These are phyloP conservation scores for Melanerpes formicivorus DNA, from an alignment of 2,113 vertebrate genomes.

Conservation along the genomic window DNA sequence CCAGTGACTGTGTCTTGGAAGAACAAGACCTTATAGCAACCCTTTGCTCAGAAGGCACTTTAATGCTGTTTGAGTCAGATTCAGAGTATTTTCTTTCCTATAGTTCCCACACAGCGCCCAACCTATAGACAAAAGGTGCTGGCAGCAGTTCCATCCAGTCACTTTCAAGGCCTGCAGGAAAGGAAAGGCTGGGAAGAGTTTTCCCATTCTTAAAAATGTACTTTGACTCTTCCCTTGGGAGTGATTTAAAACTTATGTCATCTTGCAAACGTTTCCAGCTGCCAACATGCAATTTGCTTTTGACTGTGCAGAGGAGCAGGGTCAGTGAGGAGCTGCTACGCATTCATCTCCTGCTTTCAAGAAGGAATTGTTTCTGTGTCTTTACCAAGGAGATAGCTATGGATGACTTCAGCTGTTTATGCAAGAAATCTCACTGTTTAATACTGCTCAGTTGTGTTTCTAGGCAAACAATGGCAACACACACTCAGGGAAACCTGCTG, in stretches of 20 bases:
- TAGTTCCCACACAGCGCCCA: neutral
- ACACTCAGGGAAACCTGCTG: neutral
- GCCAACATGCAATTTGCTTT: conserved; percentile 46
- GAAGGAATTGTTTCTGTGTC: conserved; percentile 1
- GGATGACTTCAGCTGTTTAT: neutral
- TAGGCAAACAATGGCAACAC: neutral
- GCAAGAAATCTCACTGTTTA: neutral
- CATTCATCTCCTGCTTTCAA: neutral
- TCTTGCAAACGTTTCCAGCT: conserved; percentile 52
- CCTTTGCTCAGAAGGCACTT: neutral
- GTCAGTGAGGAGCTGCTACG: conserved; percentile 26
- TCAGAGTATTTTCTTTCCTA: neutral
- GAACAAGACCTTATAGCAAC: neutral
- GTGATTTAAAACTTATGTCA: conserved; percentile 56
- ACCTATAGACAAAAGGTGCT: conserved; percentile 27
- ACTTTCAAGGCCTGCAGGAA: neutral
- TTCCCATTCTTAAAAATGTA: conserved; percentile 69
- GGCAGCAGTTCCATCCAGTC: neutral
- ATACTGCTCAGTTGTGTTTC: conserved; percentile 6
- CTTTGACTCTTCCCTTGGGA: conserved; percentile 39
- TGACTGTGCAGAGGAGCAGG: conserved; percentile 22
- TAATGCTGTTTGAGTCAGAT: neutral
- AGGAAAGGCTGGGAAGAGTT: conserved; percentile 40
- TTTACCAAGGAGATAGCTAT: conserved; percentile 35
- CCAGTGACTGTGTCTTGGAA: neutral